A percentile compares a stretch with the other conserved stretches of the same genome.
phyloP scores from a whole-genome alignment of 2,113 vertebrate genomes.

The Eublepharis macularius region DNA sequence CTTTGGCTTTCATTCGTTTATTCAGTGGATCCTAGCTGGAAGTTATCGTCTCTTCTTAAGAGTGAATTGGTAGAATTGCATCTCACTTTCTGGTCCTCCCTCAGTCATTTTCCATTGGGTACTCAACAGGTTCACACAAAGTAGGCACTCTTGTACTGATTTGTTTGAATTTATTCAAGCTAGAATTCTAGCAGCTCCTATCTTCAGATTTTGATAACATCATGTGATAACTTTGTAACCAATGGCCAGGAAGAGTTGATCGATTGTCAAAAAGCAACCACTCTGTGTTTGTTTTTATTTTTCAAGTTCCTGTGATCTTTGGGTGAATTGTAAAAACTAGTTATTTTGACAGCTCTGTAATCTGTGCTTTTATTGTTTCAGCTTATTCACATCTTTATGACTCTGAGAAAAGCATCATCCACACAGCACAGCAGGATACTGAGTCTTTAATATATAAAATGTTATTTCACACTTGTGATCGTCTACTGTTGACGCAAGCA shows the following conservation, averaged over 20 bases:
- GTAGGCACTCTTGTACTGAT: neutral
- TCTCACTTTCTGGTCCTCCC: neutral
- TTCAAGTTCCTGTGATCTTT: neutral
- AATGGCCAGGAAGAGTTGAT: neutral
- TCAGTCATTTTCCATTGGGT: neutral
- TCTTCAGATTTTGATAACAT: neutral
- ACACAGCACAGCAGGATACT: neutral
- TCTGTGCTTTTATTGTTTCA: neutral
- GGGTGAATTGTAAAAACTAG: neutral
- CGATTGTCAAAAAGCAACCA: neutral
- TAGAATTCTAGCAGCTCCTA: neutral
- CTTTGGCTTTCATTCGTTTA: neutral
- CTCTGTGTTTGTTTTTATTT: neutral
- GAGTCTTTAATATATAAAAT: neutral
- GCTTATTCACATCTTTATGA: neutral
- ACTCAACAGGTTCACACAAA: neutral
- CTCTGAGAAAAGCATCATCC: neutral
- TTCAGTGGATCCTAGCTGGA: neutral
- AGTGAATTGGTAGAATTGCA: neutral
- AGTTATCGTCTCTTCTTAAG: neutral
- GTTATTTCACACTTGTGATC: neutral
- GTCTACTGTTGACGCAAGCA: neutral
- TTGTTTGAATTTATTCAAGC: neutral
- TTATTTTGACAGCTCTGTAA: no score
- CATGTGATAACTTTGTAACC: no score